Evolutionary conservation across 1,140 invertebrate genomes (phyloP).

Genomic region (Bombus haemorrhoidalis): DNA sequence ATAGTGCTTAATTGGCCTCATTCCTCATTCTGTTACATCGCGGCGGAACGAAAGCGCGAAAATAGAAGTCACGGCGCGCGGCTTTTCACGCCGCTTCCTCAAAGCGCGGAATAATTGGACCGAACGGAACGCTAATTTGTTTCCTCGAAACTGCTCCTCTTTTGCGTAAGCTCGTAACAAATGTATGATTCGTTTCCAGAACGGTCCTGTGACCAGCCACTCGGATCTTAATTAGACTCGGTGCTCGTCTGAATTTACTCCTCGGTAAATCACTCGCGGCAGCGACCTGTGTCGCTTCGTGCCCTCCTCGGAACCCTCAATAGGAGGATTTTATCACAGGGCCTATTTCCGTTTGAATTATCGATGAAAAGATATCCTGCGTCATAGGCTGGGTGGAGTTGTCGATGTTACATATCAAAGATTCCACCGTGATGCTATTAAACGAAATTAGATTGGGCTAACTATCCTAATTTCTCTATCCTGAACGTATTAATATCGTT

Average conservation of each 20-base stretch:
- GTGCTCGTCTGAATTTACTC: slow-evolving; percentile 17
- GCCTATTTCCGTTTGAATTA: neutral
- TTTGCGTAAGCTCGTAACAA: slow-evolving; percentile 24
- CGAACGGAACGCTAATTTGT: slow-evolving; percentile 32
- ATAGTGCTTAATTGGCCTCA: slow-evolving; percentile 80
- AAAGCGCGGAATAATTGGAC: slow-evolving; percentile 49
- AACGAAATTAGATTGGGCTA: no score
- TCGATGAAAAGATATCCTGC: neutral
- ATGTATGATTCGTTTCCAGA: slow-evolving; percentile 27
- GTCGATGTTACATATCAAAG: no score
- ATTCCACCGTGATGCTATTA: no score
- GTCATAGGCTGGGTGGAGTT: no score
- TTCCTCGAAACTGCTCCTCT: slow-evolving; percentile 12
- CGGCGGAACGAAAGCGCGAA: slow-evolving; percentile 65
- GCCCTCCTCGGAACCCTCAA: neutral
- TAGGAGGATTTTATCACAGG: no score
- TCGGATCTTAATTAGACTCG: slow-evolving; percentile 31
- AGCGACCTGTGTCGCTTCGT: neutral
- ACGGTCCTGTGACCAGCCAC: neutral
- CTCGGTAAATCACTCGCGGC: slow-evolving; percentile 18
- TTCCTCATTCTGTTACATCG: slow-evolving; percentile 74
- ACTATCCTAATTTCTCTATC: no score
- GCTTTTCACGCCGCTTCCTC: slow-evolving; percentile 30
- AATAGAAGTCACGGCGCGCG: slow-evolving; percentile 67
- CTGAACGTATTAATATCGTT: no score